These are phyloP conservation scores for Neopipo cinnamomea DNA, from an alignment of 2,113 vertebrate species.

Conservation along the genomic window DNA sequence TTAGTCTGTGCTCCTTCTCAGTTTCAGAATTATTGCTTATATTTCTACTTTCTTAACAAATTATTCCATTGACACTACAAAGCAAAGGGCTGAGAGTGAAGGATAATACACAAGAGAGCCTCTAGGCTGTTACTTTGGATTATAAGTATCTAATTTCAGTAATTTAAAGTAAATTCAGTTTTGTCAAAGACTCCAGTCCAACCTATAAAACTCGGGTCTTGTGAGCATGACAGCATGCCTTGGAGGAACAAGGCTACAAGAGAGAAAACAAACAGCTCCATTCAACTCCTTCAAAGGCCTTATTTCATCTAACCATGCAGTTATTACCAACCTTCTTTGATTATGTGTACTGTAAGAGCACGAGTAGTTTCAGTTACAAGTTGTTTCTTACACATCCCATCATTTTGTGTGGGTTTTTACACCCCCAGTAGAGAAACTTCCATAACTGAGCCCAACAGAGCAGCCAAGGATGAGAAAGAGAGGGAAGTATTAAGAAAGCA, in stretches of 20 bases:
- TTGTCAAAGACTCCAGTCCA: conserved; percentile 46
- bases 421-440: background rate
- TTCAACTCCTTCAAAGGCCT: conserved; percentile 19
- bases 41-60: conserved; percentile 53
- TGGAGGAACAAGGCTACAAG: conserved; percentile 8
- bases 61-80: conserved; percentile 51
- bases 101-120: conserved; percentile 51
- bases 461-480: background rate
- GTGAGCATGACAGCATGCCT: conserved; percentile 26
- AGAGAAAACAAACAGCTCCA: conserved; percentile 27
- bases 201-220: conserved; percentile 35
- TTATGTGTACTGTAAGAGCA: background rate
- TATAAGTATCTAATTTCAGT: conserved; percentile 63
- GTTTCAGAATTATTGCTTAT: conserved; percentile 40
- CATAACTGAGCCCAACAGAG: background rate
- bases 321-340: background rate
- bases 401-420: background rate
- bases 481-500: background rate
- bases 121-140: conserved; percentile 52
- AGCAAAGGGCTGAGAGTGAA: conserved; percentile 36
- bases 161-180: conserved; percentile 62
- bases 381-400: background rate
- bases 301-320: conserved; percentile 1
- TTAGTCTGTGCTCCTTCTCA: background rate
- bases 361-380: background rate